Base-by-base conservation (phyloP, 2,888 invertebrate genomes). In the Drosophila formosana region DNA sequence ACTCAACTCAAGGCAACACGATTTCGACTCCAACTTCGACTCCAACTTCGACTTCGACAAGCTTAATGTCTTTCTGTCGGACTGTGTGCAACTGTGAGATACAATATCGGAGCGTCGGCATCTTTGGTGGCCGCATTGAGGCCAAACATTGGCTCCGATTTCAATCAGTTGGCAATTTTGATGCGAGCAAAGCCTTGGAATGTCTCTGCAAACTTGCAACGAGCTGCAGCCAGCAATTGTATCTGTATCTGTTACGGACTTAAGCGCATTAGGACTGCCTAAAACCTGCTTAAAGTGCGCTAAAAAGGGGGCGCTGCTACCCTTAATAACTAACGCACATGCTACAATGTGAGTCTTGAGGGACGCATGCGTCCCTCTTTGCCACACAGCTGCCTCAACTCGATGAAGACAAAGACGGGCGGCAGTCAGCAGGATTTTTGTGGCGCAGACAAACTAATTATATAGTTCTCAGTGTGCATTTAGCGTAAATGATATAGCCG, bases 371-470 rank as follows among this genome's bases (percentile, higher is more conserved):
- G 37, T 37, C 37, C n/a, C 37, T 37, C n/a, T 37, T 11, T 37
- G n/a, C 37, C 37, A n/a, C n/a, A 37, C 61, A 67, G 77, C 80
- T 68, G 79, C 61, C 3, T 11, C 34, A 11, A 3, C 62, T 26
- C 26, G 9, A 30, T 43, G 55, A 26, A 69, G 56, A 32, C 26
- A 52, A 23, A 49, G 28, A 4, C 51, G 32, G 60, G 41, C 32
- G 11, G 23, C 23, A n/a, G 32, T 11, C 39, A 39, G 39, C 34
- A 37, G 39, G 18, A 18, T n/a, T 86, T 86, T 69, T 45, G 62
- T 39, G 65, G 84, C 84, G 66, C 63, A 78, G 77, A 88, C 78
- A 88, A 83, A 75, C 78, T 88, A 88, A 88, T 88, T 83, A 84
- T 60, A 57, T 73, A 64, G 79, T 68, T 75, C 64, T 64, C 70